Conservation (phyloP, 2,888 invertebrate genomes). For the Dryobota labecula region DNA sequence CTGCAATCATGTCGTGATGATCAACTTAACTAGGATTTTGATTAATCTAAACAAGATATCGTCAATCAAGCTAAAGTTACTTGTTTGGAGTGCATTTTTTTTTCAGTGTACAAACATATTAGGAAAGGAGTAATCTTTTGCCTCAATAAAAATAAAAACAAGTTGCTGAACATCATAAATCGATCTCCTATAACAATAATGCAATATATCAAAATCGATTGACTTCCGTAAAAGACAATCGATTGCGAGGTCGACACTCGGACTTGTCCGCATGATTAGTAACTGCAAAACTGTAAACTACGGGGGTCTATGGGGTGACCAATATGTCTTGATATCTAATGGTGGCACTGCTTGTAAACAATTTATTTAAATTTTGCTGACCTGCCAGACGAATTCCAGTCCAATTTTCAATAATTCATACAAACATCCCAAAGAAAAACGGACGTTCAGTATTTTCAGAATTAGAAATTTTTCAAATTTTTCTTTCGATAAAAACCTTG, state of each 20-base stretch:
- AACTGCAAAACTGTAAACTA: constrained; percentile 15
- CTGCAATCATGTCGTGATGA: too few species aligned
- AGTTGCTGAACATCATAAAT: background rate
- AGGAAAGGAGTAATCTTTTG: background rate
- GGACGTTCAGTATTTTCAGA: too few species aligned
- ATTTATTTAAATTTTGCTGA: background rate
- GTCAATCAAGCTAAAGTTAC: too few species aligned
- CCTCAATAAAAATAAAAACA: background rate
- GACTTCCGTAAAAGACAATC: constrained; percentile 54
- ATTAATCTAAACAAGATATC: too few species aligned
- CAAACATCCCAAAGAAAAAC: too few species aligned
- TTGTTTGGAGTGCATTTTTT: too few species aligned
- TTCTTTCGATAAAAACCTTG: too few species aligned
- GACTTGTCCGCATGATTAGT: constrained; percentile 47
- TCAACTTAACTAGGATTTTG: too few species aligned
- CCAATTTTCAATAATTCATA: too few species aligned
- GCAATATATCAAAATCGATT: constrained; percentile 35
- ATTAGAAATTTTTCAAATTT: too few species aligned
- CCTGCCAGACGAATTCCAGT: too few species aligned
- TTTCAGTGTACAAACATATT: too few species aligned
- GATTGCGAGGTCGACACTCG: constrained; percentile 42
- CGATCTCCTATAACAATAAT: constrained; percentile 43
- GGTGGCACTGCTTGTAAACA: background rate
- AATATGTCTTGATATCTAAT: background rate
- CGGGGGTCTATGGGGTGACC: background rate